Evolutionary conservation across 2,888 invertebrate genomes (phyloP).

Genomic region (Caenorhabditis wallacei): DNA sequence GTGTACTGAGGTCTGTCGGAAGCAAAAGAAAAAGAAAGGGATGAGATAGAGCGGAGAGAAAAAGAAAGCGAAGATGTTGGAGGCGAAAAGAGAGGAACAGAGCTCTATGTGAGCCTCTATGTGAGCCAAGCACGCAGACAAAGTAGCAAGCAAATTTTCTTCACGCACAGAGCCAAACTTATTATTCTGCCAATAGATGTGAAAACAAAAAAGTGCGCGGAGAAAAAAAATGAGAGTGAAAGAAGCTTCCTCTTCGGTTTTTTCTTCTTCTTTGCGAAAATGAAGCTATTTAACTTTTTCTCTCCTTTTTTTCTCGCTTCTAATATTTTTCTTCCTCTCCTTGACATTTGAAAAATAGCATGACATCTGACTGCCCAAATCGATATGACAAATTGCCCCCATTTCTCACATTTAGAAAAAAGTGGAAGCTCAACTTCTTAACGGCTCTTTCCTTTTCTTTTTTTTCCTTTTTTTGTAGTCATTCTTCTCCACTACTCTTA

Average conservation of each 20-base stretch:
- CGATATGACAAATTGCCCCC: slow-evolving; percentile 41
- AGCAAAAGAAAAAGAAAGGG: neutral
- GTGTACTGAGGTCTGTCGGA: neutral
- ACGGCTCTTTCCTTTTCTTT: slow-evolving; percentile 20
- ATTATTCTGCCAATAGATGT: slow-evolving; percentile 42
- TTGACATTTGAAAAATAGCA: neutral
- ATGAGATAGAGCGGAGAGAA: slow-evolving; percentile 1
- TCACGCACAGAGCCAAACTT: slow-evolving; percentile 38
- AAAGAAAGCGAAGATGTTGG: neutral
- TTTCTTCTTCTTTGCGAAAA: slow-evolving; percentile 12
- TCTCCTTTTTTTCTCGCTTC: slow-evolving; percentile 6
- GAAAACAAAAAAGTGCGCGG: slow-evolving; percentile 39
- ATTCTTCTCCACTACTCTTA: slow-evolving; percentile 1
- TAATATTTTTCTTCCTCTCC: slow-evolving; percentile 1
- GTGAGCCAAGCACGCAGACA: slow-evolving; percentile 21
- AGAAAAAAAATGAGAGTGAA: slow-evolving; percentile 8
- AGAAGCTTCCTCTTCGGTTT: slow-evolving; percentile 10
- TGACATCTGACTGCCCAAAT: neutral
- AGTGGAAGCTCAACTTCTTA: slow-evolving; percentile 39
- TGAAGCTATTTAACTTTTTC: slow-evolving; percentile 32
- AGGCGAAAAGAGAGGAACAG: slow-evolving; percentile 10
- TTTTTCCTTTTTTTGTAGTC: slow-evolving; percentile 15
- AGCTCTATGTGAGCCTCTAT: slow-evolving; percentile 18
- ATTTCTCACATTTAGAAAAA: slow-evolving; percentile 30
- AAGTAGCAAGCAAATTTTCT: slow-evolving; percentile 48